Conservation (phyloP, 2,797 vertebrate genomes). For the Labroides dimidiatus region DNA sequence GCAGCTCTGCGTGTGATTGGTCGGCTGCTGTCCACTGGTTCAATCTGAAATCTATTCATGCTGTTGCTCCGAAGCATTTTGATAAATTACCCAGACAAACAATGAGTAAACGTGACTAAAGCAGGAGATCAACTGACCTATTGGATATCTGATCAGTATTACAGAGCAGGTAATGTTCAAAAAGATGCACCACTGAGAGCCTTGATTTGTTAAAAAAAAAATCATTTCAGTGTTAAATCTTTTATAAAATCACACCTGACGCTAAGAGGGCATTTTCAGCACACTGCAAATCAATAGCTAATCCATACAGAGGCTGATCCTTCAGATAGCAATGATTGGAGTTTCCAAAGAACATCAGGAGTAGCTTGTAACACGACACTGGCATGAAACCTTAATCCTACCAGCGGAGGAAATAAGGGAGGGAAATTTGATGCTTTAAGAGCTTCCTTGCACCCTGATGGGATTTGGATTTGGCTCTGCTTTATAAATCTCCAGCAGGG, state of each 20-base stretch:
- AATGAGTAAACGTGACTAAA: conserved; percentile 36
- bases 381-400: conserved; percentile 74
- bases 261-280: not conserved
- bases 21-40: conserved; percentile 29
- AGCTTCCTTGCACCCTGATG: conserved; percentile 69
- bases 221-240: not conserved
- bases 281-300: conserved; percentile 12
- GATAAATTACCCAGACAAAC: conserved; percentile 32
- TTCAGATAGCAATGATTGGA: conserved; percentile 60
- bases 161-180: not conserved
- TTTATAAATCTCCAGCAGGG: conserved; percentile 65
- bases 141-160: conserved; percentile 17
- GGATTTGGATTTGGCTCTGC: conserved; percentile 70
- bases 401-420: conserved; percentile 70
- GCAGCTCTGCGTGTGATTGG: conserved; percentile 27
- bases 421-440: conserved; percentile 78
- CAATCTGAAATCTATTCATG: conserved; percentile 28
- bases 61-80: conserved; percentile 13
- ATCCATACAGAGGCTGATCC: conserved; percentile 30
- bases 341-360: conserved; percentile 59
- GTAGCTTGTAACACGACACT: conserved; percentile 76
- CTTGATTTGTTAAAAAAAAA: conserved; percentile 17
- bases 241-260: conserved; percentile 3
- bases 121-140: conserved; percentile 26
- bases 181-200: not conserved